Percentiles rank a stretch among this genome's conserved stretches.
Evolutionary conservation across 2,113 vertebrate genomes (phyloP).

Genomic region (Clinocottus analis): DNA sequence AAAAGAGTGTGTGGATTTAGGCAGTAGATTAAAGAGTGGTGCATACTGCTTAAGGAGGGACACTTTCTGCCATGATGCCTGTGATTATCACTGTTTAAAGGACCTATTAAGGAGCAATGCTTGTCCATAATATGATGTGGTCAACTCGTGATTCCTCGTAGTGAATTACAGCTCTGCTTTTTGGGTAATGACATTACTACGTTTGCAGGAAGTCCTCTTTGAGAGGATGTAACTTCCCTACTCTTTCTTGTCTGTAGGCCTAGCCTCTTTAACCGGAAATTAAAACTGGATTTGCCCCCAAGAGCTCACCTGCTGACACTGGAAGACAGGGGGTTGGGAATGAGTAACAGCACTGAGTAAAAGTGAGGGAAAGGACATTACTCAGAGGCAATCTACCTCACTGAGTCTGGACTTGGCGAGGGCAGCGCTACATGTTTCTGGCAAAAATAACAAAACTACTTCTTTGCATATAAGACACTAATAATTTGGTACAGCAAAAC

Average conservation of each 20-base stretch:
- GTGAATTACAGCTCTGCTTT: background rate
- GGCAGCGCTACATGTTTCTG: background rate
- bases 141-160: background rate
- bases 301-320: constrained; percentile 34
- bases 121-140: background rate
- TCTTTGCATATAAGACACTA: background rate
- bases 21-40: constrained; percentile 46
- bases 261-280: background rate
- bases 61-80: constrained; percentile 30
- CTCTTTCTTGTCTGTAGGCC: background rate
- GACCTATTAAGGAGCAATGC: background rate
- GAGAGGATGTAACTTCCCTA: background rate
- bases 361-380: constrained; percentile 49
- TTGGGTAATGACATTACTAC: background rate
- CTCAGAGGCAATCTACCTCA: constrained; percentile 37
- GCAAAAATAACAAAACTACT: background rate
- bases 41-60: constrained; percentile 26
- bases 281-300: constrained; percentile 23
- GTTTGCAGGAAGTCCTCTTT: background rate
- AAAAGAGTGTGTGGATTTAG: constrained; percentile 43
- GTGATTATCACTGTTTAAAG: constrained; percentile 26
- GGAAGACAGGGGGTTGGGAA: constrained; percentile 48
- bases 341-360: constrained; percentile 41
- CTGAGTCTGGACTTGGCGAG: background rate
- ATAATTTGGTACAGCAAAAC: background rate